These are phyloP conservation scores for Gymnocephalus cernua DNA, from an alignment of 2,113 vertebrate species.

Conservation along the genomic window DNA sequence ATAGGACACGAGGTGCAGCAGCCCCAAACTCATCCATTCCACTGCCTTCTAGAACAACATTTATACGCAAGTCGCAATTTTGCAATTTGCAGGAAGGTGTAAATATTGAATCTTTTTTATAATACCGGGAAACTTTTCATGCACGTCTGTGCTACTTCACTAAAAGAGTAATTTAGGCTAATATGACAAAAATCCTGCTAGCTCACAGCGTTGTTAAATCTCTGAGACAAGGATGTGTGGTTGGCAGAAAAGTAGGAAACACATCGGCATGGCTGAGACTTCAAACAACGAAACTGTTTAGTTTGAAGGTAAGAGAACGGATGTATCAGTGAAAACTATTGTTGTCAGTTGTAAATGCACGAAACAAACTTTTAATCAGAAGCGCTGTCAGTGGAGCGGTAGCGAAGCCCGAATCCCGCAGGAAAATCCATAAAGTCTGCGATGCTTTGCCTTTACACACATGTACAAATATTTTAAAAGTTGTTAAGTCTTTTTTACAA, in stretches of 20 bases:
- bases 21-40: not conserved
- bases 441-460: fast-evolving
- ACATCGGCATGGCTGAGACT: slow-evolving; percentile 75
- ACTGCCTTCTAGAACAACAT: not conserved
- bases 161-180: slow-evolving; percentile 8
- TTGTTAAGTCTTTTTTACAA: fast-evolving
- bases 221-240: slow-evolving; percentile 81
- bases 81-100: not conserved
- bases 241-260: slow-evolving; percentile 68
- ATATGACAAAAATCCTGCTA: slow-evolving; percentile 90
- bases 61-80: not conserved
- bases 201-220: slow-evolving; percentile 85
- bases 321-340: not conserved
- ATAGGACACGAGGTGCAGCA: slow-evolving; percentile 15
- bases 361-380: not conserved
- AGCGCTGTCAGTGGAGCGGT: not conserved
- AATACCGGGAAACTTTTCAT: not conserved
- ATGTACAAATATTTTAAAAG: fast-evolving
- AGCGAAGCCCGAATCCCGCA: not conserved
- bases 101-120: not conserved
- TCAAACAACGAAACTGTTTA: slow-evolving; percentile 79
- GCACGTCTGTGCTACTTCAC: not conserved
- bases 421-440: not conserved
- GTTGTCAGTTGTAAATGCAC: not conserved
- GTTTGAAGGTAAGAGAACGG: slow-evolving; percentile 88